These are phyloP conservation scores for Apis cerana DNA, from an alignment of 1,140 invertebrate genomes.

Conservation along the genomic window DNA sequence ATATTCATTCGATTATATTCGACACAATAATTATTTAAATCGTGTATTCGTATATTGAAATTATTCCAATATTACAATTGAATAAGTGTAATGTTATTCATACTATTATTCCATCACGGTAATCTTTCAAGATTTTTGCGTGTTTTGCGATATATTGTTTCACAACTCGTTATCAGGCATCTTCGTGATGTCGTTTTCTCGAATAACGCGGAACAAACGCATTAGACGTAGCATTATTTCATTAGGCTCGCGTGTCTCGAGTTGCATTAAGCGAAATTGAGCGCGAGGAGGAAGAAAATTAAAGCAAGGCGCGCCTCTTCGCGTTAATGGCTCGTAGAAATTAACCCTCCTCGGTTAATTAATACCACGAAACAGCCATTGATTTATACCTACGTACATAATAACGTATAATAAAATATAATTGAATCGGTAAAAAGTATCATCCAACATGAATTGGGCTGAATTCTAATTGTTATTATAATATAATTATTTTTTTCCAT, in stretches of 20 bases:
- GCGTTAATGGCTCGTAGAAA: conserved; percentile 28
- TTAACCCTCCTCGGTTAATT: conserved; percentile 26
- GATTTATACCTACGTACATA: background rate
- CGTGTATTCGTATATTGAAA: too few species aligned
- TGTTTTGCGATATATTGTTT: background rate
- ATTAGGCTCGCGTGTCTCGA: conserved; percentile 55
- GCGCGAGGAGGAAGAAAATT: conserved; percentile 22
- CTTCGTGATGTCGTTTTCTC: conserved; percentile 23
- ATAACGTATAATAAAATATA: too few species aligned
- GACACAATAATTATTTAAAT: too few species aligned
- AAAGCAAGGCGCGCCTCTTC: conserved; percentile 41
- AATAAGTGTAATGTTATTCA: too few species aligned
- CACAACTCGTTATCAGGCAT: background rate
- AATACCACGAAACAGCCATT: background rate
- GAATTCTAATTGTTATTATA: background rate
- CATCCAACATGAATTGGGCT: too few species aligned
- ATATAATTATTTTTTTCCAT: background rate
- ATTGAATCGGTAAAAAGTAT: too few species aligned
- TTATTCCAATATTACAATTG: too few species aligned
- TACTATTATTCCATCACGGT: conserved; percentile 1
- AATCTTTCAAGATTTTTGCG: background rate
- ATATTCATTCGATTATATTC: too few species aligned
- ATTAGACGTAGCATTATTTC: conserved; percentile 54
- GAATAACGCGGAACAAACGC: conserved; percentile 45
- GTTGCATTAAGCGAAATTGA: conserved; percentile 56